Evolutionary conservation across 2,888 invertebrate genomes (phyloP), one percentile per base, ranked within the genome.

Genomic region (Eudasyphora cyanicolor): DNA sequence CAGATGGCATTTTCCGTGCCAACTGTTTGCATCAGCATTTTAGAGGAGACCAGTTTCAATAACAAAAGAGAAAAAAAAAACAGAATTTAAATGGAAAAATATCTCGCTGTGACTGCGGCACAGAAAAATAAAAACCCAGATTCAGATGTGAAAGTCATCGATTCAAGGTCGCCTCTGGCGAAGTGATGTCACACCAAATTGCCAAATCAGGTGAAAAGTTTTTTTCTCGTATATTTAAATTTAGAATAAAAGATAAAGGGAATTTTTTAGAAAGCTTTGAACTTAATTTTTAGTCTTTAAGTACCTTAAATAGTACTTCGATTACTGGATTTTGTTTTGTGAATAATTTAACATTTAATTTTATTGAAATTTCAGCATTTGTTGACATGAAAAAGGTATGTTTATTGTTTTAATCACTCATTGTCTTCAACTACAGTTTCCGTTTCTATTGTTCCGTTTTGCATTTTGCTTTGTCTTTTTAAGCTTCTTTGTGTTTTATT

Each of bases 1-100:
- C 17, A 42, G 67, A 38, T 67, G 38, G 67, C 42, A 67, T 38
- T 67, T 67, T 67, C 21, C 24, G 38, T 74, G 76, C 73, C 73
- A 82, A 80, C 62, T 74, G 54, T 77, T 60, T 74, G 73, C 71
- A 76, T 82, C 79, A 82, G 79, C 82, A 79, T 17, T 79, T 78
- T 71, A 71, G 67, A 17, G 12, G 21, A 10, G 14, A n/a, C 24
- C 8, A 17, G 14, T 29, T 10, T 21, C 54, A 54, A n/a, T 21
- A 54, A 54, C 6, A 21, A 54, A 54, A 12, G 10, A 12, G 10
- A 54, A 24, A n/a, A n/a, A n/a, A n/a, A n/a, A n/a, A n/a, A 45
- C 45, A 45, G n/a, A 14, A 45, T 1, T 38, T 8, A 38, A 38
- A 38, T 38, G 3, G 38, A 38, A 38, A 38, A 38, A 3, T 27